Conservation (phyloP, 2,888 invertebrate species). For the Adelphocoris suturalis region DNA sequence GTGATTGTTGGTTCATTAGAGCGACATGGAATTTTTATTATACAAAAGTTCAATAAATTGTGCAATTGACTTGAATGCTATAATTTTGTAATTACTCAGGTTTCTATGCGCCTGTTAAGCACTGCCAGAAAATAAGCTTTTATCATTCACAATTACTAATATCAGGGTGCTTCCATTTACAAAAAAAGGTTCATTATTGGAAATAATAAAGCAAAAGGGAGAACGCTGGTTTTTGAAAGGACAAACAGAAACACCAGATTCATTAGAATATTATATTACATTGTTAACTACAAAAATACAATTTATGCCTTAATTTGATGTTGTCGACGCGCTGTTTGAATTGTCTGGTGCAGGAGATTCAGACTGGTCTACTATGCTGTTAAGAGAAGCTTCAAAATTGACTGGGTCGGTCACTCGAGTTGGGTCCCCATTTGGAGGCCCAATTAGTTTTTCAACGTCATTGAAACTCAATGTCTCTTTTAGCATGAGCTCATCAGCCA, state of each 20-base stretch:
- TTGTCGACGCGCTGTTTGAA: neutral
- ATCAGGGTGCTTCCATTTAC: too few relatives aligned
- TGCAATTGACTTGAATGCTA: too few relatives aligned
- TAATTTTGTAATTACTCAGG: too few relatives aligned
- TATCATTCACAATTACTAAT: too few relatives aligned
- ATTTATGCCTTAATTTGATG: neutral
- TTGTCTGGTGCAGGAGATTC: slow-evolving; percentile 1
- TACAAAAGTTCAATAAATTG: too few relatives aligned
- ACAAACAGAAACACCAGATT: neutral
- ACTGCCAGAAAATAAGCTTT: too few relatives aligned
- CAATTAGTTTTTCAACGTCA: slow-evolving; percentile 92
- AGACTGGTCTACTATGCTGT: slow-evolving; percentile 65
- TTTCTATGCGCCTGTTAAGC: too few relatives aligned
- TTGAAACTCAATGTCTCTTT: slow-evolving; percentile 95
- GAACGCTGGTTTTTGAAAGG: too few relatives aligned
- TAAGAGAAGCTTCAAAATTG: slow-evolving; percentile 83
- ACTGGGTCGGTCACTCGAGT: slow-evolving; percentile 88
- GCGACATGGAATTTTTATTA: too few relatives aligned
- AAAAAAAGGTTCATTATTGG: too few relatives aligned
- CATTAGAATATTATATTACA: neutral
- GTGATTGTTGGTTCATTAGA: too few relatives aligned
- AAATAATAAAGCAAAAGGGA: too few relatives aligned
- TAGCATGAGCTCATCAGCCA: slow-evolving; percentile 91
- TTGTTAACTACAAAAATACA: slow-evolving; percentile 31
- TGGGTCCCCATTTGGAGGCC: slow-evolving; percentile 90